phyloP scores from a whole-genome alignment of 2,113 vertebrate genomes.

The Megaleporinus macrocephalus region DNA sequence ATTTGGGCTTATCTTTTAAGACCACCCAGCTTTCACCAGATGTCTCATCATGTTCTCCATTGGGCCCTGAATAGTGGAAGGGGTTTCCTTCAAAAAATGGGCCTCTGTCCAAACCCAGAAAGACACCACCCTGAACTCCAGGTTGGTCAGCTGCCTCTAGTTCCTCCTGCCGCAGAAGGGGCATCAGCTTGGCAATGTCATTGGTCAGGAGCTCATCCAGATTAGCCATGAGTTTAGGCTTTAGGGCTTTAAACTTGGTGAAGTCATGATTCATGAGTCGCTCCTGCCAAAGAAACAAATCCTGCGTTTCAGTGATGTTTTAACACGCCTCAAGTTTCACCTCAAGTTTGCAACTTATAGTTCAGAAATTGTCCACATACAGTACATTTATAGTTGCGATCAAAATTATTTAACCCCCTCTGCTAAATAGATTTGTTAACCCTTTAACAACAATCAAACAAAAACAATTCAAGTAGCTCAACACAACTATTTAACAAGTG shows the following conservation, averaged over 20 bases:
- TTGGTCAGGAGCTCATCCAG: slow-evolving; percentile 84
- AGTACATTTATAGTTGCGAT: no score
- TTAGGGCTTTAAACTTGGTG: slow-evolving; percentile 86
- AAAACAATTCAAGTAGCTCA: no score
- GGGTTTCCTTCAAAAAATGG: slow-evolving; percentile 79
- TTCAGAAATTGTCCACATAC: no score
- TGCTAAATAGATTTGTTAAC: no score
- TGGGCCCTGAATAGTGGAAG: slow-evolving; percentile 61
- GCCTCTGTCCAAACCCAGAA: slow-evolving; percentile 81
- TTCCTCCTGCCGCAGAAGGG: slow-evolving; percentile 83
- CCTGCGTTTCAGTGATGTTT: neutral
- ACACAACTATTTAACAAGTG: no score
- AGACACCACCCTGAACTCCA: slow-evolving; percentile 80
- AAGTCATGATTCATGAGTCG: slow-evolving; percentile 85
- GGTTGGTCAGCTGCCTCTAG: slow-evolving; percentile 70
- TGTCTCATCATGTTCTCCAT: slow-evolving; percentile 62
- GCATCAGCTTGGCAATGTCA: slow-evolving; percentile 88
- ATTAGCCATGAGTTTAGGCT: slow-evolving; percentile 81
- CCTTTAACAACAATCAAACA: no score
- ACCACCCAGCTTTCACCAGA: slow-evolving; percentile 84
- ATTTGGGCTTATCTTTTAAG: slow-evolving; percentile 88
- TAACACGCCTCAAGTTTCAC: no score
- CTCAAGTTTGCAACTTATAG: no score
- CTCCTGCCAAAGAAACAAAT: slow-evolving; percentile 71
- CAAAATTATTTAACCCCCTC: no score